Evolutionary conservation across 2,797 vertebrate genomes (phyloP).

Genomic region (Crocodylus rhombifer): DNA sequence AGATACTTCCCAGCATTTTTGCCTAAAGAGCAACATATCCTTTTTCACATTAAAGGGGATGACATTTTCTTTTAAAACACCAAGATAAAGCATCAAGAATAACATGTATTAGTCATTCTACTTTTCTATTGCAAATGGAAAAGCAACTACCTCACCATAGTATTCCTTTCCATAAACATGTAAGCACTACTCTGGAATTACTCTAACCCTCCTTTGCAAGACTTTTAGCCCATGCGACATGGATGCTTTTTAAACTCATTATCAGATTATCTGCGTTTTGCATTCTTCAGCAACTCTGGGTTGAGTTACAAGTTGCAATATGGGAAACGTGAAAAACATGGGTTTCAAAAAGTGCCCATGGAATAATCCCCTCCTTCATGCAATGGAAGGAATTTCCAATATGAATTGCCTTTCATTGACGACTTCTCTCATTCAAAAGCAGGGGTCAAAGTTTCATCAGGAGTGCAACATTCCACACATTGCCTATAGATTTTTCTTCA

Average conservation of each 20-base stretch:
- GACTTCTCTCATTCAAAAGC: neutral
- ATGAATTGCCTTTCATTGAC: neutral
- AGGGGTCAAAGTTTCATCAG: neutral
- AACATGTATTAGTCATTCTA: slow-evolving; percentile 8
- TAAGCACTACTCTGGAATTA: neutral
- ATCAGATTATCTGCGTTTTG: slow-evolving; percentile 37
- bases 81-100: slow-evolving; percentile 46
- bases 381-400: neutral
- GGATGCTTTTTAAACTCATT: slow-evolving; percentile 54
- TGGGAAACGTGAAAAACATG: slow-evolving; percentile 8
- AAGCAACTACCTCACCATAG: slow-evolving; percentile 49
- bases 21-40: slow-evolving; percentile 16
- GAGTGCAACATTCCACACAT: rapidly evolving
- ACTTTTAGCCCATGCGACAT: neutral
- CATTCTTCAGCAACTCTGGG: neutral
- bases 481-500: neutral
- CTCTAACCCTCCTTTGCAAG: slow-evolving; percentile 34
- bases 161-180: slow-evolving; percentile 50
- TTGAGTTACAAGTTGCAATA: slow-evolving; percentile 7
- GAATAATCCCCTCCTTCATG: neutral
- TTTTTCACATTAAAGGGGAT: slow-evolving; percentile 12
- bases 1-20: slow-evolving; percentile 41
- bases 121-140: slow-evolving; percentile 56
- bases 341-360: neutral
- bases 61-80: slow-evolving; percentile 24